phyloP scores from a whole-genome alignment of 1,140 invertebrate species.

The Drosophila albomicans region DNA sequence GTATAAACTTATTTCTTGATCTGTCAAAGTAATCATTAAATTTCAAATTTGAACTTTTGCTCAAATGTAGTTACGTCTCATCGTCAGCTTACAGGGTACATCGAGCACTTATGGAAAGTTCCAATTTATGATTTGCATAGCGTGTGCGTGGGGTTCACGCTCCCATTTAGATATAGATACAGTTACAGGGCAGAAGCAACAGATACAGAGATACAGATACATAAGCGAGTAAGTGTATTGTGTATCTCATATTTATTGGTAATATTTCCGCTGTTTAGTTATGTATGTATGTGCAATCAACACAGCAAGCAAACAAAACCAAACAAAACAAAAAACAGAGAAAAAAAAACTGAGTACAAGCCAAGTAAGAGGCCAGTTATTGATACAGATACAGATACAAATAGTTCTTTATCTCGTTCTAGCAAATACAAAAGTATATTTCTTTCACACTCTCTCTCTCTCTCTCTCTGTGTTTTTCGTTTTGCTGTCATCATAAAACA shows the following conservation, averaged over 20 bases:
- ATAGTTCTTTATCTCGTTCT: constrained; percentile 35
- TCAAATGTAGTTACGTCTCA: not conserved
- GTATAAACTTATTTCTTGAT: too few relatives aligned
- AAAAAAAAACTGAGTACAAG: not conserved
- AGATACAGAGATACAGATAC: constrained; percentile 6
- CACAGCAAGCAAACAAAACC: constrained; percentile 35
- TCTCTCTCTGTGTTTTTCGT: constrained; percentile 12
- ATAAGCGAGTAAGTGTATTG: constrained; percentile 20
- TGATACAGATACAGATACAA: constrained; percentile 42
- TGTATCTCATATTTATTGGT: constrained; percentile 47
- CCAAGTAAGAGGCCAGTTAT: constrained; percentile 23
- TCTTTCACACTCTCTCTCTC: not conserved
- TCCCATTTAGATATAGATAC: not conserved
- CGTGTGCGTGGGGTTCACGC: not conserved
- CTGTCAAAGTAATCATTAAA: not conserved
- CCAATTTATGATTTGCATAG: constrained; percentile 29
- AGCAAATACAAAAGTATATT: constrained; percentile 6
- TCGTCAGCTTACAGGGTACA: not conserved
- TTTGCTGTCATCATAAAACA: constrained; percentile 47
- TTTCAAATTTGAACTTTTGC: not conserved
- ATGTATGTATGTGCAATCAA: constrained; percentile 40
- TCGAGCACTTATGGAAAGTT: constrained; percentile 8
- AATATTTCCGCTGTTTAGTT: constrained; percentile 48
- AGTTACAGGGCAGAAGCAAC: not conserved
- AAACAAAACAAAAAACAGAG: constrained; percentile 1